These are phyloP conservation scores for Vimba vimba DNA, from an alignment of 2,113 vertebrate genomes.

Conservation along the genomic window DNA sequence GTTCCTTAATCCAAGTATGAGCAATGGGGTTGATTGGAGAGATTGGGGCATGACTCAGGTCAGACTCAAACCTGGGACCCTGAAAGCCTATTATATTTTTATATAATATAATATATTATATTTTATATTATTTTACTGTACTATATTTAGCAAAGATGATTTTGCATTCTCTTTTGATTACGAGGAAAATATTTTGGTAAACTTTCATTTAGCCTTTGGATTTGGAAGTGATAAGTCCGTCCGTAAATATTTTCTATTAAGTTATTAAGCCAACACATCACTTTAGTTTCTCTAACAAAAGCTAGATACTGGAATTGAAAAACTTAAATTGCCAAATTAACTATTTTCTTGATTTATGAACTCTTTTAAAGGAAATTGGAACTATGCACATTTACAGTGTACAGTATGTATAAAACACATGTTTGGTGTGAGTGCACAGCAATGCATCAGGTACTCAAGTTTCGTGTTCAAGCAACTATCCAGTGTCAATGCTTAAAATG, in stretches of 20 bases:
- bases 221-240: not conserved
- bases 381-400: not conserved
- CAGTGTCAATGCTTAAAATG: conserved; percentile 63
- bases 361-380: not conserved
- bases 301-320: not conserved
- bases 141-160: not conserved
- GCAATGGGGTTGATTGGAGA: not conserved
- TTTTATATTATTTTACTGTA: not conserved
- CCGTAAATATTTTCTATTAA: too few species aligned
- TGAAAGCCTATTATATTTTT: too few species aligned
- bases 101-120: too few species aligned
- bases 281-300: not conserved
- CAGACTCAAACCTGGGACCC: too few species aligned
- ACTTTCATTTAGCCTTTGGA: not conserved
- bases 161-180: not conserved
- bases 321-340: not conserved
- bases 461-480: conserved; percentile 53
- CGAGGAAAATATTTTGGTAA: not conserved
- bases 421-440: not conserved
- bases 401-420: conserved; percentile 39
- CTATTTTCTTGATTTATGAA: not conserved
- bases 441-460: conserved; percentile 37
- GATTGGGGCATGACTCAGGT: too few species aligned
- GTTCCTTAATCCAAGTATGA: not conserved
- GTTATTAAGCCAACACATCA: not conserved